Evolutionary conservation across 2,888 invertebrate species (phyloP), one percentile per base, ranked within the genome.

Genomic region (Xylota segnis): DNA sequence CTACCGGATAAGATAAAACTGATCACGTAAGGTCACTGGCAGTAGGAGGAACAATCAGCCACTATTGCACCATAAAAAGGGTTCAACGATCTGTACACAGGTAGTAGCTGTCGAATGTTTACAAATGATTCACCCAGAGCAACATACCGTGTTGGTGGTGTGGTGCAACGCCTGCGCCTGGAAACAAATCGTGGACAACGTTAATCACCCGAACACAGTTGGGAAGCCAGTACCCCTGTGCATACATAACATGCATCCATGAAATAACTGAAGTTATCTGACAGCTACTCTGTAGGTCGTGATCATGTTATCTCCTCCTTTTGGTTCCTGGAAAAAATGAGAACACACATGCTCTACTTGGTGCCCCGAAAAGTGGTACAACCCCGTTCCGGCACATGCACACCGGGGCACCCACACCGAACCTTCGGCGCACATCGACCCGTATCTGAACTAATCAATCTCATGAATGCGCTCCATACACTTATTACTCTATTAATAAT

Each of bases 401-500:
- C 77, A 47, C 54, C 61, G 54, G 54, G 78, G 65, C 81, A 81
- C 76, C 86, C 72, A 81, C 76, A 61, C 45, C 54, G 72, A 56
- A 63, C 59, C 23, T 50, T 74, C 9, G 12, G 59, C 45, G 27
- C 23, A 59, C 45, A 37, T 32, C 54, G 43, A 56, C 34, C 29
- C 47, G 72, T 77, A 86, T 86, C 86, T 86, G 14, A 23, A 82
- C 76, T 82, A 86, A 86, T 86, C 86, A 86, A 86, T 86, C 86
- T 86, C 71, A 14, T 45, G 76, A 66, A 68, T 72, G 81, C 81
- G 81, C 63, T 86, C 76, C 50, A 63, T 54, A 68, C 56, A 66
- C 82, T 77, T 82, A 86, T 77, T 86, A 76, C 86, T 86, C 76
- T 86, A 86, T 86, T 86, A 86, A 86, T 77, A 86, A 82, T 77